Evolutionary conservation across 2,113 vertebrate species (phyloP).

Genomic region (Anarhynchus alexandrinus): DNA sequence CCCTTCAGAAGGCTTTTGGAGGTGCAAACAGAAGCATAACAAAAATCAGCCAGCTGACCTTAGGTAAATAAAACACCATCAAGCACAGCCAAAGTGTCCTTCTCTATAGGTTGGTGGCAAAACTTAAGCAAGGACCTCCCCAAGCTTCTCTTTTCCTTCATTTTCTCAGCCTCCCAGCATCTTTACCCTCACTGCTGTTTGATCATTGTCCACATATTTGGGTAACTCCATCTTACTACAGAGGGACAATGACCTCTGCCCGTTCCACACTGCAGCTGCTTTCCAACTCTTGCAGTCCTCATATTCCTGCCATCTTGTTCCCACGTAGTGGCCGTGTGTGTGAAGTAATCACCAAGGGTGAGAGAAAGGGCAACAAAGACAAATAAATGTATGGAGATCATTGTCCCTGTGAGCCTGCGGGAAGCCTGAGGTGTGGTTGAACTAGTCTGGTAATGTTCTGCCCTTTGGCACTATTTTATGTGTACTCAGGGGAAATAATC

Average conservation of each 20-base stretch:
- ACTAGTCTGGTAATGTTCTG: neutral
- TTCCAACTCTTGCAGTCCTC: neutral
- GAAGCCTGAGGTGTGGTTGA: neutral
- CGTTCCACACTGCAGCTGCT: neutral
- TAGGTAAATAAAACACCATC: neutral
- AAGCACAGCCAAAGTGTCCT: neutral
- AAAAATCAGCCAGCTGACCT: neutral
- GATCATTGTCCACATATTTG: neutral
- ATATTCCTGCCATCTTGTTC: neutral
- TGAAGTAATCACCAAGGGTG: neutral
- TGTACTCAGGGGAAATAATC: neutral
- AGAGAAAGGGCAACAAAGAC: neutral
- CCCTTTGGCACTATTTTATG: neutral
- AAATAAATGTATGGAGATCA: neutral
- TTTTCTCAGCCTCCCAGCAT: neutral
- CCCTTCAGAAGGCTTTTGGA: neutral
- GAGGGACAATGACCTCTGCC: accelerated
- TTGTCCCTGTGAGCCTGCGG: neutral
- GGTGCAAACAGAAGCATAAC: neutral
- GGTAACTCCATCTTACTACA: neutral
- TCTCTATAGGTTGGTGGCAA: neutral
- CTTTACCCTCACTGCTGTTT: neutral
- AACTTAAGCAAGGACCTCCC: neutral
- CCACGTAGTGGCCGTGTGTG: accelerated
- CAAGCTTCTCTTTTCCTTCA: neutral